Evolutionary conservation across 2,113 vertebrate species (phyloP).

Genomic region (Glareola pratincola): DNA sequence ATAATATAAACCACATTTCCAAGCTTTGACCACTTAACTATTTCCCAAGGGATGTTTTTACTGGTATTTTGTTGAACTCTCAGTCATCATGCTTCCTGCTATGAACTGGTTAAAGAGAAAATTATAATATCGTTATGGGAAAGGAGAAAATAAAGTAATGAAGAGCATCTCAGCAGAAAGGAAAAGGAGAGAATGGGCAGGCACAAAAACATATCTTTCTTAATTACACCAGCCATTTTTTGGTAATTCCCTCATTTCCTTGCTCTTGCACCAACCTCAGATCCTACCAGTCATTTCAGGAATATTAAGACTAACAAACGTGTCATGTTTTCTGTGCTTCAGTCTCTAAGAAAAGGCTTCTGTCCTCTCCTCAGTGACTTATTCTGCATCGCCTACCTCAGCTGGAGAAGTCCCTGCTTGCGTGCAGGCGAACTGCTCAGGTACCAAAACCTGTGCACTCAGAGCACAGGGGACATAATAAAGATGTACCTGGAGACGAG

Average conservation of each 20-base stretch:
- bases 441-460: neutral
- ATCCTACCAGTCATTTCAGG: neutral
- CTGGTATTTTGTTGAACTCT: conserved; percentile 61
- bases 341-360: neutral
- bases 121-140: conserved; percentile 57
- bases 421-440: neutral
- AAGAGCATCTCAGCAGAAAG: neutral
- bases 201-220: fast-evolving
- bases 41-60: conserved; percentile 65
- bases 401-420: neutral
- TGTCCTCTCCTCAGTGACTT: neutral
- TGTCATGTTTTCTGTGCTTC: neutral
- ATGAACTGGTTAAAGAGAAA: conserved; percentile 62
- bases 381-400: neutral
- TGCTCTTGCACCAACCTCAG: neutral
- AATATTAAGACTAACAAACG: neutral
- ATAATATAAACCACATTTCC: conserved; percentile 50
- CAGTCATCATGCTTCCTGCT: conserved; percentile 56
- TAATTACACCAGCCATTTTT: neutral
- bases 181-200: neutral
- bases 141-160: conserved; percentile 20
- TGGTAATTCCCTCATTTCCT: neutral
- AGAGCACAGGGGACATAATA: fast-evolving
- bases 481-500: neutral
- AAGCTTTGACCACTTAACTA: conserved; percentile 55